phyloP scores from a whole-genome alignment of 1,140 invertebrate genomes.

The Fopius arisanus region DNA sequence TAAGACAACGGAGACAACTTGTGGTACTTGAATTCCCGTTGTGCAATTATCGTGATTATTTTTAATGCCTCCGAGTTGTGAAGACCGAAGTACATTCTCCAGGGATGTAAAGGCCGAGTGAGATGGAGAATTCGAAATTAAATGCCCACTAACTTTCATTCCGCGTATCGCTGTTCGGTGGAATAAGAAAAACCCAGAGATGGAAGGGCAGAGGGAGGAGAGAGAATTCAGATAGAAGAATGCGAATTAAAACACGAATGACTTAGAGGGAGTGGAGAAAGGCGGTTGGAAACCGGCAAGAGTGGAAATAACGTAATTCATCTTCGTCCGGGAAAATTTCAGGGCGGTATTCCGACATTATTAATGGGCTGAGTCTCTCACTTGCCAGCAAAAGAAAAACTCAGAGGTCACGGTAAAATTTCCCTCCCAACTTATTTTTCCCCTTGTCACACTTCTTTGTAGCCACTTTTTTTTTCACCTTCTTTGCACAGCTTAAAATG shows the following conservation, averaged over 20 bases:
- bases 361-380: constrained; percentile 14
- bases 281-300: background rate
- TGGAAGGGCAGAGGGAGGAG: too few species aligned
- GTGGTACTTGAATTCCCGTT: background rate
- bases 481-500: constrained; percentile 10
- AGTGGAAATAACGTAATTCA: constrained; percentile 15
- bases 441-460: constrained; percentile 1
- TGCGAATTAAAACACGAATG: constrained; percentile 14
- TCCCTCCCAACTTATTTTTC: constrained; percentile 21
- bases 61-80: background rate
- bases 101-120: background rate
- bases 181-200: background rate
- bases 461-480: background rate
- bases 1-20: background rate
- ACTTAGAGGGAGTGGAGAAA: background rate
- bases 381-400: constrained; percentile 1
- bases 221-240: background rate
- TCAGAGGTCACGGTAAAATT: constrained; percentile 7
- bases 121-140: background rate
- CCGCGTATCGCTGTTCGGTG: background rate
- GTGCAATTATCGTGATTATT: constrained; percentile 3
- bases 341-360: constrained; percentile 17
- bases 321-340: constrained; percentile 16
- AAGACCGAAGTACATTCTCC: background rate
- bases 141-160: background rate